Conservation (phyloP, 2,888 invertebrate genomes). For the Ecdyonurus torrentis region DNA sequence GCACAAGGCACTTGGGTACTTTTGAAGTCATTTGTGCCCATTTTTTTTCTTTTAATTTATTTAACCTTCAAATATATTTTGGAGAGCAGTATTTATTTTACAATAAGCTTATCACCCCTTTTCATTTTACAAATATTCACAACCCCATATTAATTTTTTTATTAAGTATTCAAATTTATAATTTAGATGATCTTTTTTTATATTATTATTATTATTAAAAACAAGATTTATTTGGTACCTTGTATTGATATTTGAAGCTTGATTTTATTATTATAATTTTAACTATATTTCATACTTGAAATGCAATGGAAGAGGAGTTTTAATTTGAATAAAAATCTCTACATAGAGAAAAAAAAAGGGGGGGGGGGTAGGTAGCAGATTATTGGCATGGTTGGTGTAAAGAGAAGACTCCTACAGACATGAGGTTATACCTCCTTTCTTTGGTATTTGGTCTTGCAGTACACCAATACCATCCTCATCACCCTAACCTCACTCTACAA, state of each 20-base stretch:
- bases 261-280: neutral
- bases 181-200: neutral
- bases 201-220: neutral
- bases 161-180: neutral
- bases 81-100: neutral
- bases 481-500: neutral
- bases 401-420: neutral
- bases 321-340: no score
- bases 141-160: neutral
- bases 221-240: neutral
- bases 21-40: constrained; percentile 11
- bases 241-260: neutral
- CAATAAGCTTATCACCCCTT: neutral
- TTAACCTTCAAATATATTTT: constrained; percentile 1
- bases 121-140: neutral
- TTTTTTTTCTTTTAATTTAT: constrained; percentile 7
- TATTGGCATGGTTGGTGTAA: no score
- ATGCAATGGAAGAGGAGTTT: neutral
- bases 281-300: neutral
- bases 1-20: constrained; percentile 11
- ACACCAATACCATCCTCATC: neutral
- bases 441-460: neutral
- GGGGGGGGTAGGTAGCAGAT: neutral
- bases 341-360: neutral
- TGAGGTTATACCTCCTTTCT: neutral